These are phyloP conservation scores for Poecilia latipinna DNA, from an alignment of 2,113 vertebrate genomes.

Conservation along the genomic window DNA sequence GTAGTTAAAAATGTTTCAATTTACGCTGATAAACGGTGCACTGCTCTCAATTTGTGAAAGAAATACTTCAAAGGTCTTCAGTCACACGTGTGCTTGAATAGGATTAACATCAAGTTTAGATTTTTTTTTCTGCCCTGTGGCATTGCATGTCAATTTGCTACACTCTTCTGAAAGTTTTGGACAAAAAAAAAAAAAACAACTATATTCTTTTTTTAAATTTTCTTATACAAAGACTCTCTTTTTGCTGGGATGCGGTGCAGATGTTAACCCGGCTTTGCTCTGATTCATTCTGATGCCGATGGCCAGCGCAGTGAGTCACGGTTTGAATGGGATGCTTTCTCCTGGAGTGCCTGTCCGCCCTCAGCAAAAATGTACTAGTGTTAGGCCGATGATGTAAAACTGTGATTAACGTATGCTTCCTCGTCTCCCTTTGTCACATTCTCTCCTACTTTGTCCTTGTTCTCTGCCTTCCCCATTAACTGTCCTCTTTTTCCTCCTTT, in stretches of 20 bases:
- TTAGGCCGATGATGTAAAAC: slow-evolving; percentile 66
- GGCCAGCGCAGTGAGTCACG: slow-evolving; percentile 63
- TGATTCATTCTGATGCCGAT: slow-evolving; percentile 56
- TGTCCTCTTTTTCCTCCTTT: slow-evolving; percentile 12
- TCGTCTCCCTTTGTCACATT: slow-evolving; percentile 25
- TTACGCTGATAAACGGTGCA: background rate
- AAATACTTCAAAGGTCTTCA: slow-evolving; percentile 19
- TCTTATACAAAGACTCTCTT: slow-evolving; percentile 45
- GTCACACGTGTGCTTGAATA: slow-evolving; percentile 32
- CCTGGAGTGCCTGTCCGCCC: slow-evolving; percentile 50
- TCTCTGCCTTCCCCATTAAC: slow-evolving; percentile 42
- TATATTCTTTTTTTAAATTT: background rate
- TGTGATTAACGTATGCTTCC: slow-evolving; percentile 68
- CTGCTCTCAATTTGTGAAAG: slow-evolving; percentile 21
- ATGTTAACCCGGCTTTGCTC: slow-evolving; percentile 51
- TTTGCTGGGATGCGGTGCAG: slow-evolving; percentile 45
- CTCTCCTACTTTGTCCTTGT: slow-evolving; percentile 47
- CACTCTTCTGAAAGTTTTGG: slow-evolving; percentile 48
- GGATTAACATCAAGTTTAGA: slow-evolving; percentile 57
- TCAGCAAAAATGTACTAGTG: slow-evolving; percentile 60
- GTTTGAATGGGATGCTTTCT: slow-evolving; percentile 52
- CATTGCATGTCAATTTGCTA: slow-evolving; percentile 51
- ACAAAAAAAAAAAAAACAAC: slow-evolving; percentile 21
- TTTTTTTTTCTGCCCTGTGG: slow-evolving; percentile 22
- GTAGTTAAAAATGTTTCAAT: slow-evolving; percentile 10